Evolutionary conservation across 2,888 invertebrate species (phyloP).

Genomic region (Orchesellides sinensis): DNA sequence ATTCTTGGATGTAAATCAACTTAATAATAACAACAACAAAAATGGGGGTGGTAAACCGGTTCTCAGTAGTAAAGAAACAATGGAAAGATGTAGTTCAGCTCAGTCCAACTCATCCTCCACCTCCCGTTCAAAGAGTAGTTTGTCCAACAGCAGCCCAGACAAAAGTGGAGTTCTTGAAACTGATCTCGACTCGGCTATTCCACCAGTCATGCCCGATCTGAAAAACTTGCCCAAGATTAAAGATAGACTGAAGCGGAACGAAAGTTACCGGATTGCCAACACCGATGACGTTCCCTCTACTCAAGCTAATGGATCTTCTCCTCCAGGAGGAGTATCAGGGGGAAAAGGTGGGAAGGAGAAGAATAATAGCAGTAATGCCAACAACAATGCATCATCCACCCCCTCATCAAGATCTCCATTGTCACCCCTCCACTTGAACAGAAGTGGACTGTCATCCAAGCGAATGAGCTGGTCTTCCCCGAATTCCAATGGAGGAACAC

Average conservation of each 20-base stretch:
- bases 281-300: slow-evolving; percentile 63
- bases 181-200: slow-evolving; percentile 74
- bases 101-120: slow-evolving; percentile 35
- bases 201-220: slow-evolving; percentile 74
- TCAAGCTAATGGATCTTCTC: neutral
- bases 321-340: neutral
- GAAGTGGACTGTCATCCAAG: slow-evolving; percentile 36
- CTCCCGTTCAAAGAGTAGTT: slow-evolving; percentile 38
- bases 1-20: slow-evolving; percentile 50
- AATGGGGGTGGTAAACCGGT: neutral
- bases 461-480: slow-evolving; percentile 33
- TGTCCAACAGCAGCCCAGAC: no score
- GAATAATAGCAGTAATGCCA: neutral
- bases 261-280: slow-evolving; percentile 75
- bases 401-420: slow-evolving; percentile 37
- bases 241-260: slow-evolving; percentile 74
- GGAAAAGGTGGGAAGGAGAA: neutral
- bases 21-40: slow-evolving; percentile 18
- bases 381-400: neutral
- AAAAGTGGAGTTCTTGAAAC: slow-evolving; percentile 67
- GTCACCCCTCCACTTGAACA: slow-evolving; percentile 43
- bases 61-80: slow-evolving; percentile 1
- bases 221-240: slow-evolving; percentile 74
- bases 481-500: slow-evolving; percentile 13
- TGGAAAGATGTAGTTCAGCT: slow-evolving; percentile 1